phyloP scores from a whole-genome alignment of 2,113 vertebrate species.

The Epinephelus moara region DNA sequence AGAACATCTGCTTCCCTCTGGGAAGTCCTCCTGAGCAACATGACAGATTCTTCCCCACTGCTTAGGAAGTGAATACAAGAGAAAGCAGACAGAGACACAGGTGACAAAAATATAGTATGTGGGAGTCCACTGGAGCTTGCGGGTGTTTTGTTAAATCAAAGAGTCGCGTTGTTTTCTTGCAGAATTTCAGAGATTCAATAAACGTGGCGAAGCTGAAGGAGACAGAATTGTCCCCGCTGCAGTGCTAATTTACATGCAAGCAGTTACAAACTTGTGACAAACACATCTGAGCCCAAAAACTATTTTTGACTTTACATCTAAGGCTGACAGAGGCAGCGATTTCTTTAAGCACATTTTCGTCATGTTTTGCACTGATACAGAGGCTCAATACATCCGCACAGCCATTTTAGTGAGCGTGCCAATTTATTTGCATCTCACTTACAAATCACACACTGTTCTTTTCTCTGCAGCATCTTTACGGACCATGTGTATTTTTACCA shows the following conservation, averaged over 20 bases:
- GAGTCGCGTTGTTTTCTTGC: background rate
- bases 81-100: slow-evolving; percentile 47
- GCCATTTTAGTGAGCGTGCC: no score
- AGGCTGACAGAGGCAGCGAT: no score
- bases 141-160: slow-evolving; percentile 13
- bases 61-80: slow-evolving; percentile 38
- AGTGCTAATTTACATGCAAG: background rate
- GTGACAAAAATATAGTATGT: slow-evolving; percentile 34
- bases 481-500: background rate
- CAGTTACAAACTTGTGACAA: background rate
- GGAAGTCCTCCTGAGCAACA: slow-evolving; percentile 61
- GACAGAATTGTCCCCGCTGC: no score
- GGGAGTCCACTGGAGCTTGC: background rate
- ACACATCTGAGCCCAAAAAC: no score
- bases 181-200: background rate
- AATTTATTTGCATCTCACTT: background rate
- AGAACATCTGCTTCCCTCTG: slow-evolving; percentile 74
- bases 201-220: background rate
- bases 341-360: no score
- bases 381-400: no score
- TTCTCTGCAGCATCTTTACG: background rate
- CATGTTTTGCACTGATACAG: no score
- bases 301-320: no score
- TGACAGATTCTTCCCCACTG: slow-evolving; percentile 55
- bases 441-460: background rate